Conservation (phyloP, 2,888 invertebrate species). For the Parthenolecanium corni region DNA sequence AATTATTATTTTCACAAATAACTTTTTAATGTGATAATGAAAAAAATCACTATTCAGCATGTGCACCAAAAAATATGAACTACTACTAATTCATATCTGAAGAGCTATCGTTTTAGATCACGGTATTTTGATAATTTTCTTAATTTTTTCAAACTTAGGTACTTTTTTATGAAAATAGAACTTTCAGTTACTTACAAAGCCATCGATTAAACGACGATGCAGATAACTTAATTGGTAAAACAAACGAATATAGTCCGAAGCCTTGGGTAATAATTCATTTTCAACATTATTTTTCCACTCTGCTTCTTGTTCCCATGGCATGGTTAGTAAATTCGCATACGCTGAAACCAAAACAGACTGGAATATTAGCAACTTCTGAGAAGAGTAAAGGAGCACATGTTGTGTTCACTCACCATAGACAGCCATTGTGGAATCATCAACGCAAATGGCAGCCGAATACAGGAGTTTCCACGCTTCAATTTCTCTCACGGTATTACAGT, state of each 20-base stretch:
- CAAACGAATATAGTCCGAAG: not conserved
- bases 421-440: not conserved
- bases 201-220: not conserved
- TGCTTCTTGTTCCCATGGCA: not conserved
- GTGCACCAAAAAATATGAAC: not conserved
- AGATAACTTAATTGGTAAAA: conserved; percentile 1
- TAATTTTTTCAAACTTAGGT: no score
- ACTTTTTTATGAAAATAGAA: not conserved
- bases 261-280: not conserved
- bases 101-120: no score
- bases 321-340: not conserved
- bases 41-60: not conserved
- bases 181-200: not conserved
- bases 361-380: not conserved
- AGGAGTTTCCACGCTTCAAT: conserved; percentile 7
- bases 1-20: not conserved
- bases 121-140: no score
- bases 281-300: not conserved
- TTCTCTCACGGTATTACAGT: conserved; percentile 4
- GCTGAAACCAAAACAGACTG: no score
- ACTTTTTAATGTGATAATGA: no score
- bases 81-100: not conserved
- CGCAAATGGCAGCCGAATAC: not conserved
- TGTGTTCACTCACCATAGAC: no score
- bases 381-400: not conserved